Conservation (phyloP, 1,140 invertebrate genomes). For the Oncopodura yosiiana region DNA sequence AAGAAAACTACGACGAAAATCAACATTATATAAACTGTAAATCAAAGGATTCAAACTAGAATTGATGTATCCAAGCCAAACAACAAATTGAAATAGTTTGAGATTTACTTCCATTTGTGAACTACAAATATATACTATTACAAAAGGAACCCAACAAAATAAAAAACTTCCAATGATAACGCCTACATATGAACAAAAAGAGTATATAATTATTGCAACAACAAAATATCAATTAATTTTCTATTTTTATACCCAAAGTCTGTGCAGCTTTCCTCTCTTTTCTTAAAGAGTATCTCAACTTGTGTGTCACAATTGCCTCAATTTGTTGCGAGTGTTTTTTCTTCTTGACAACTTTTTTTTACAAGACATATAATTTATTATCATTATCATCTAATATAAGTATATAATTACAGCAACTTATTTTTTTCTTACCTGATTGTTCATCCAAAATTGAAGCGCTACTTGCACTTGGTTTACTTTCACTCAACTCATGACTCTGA, state of each 20-base stretch:
- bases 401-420: too few relatives aligned
- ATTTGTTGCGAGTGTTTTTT: slow-evolving; percentile 6
- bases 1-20: too few relatives aligned
- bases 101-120: too few relatives aligned
- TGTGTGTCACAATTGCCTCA: slow-evolving; percentile 81
- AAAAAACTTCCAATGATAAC: slow-evolving; percentile 79
- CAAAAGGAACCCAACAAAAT: slow-evolving; percentile 79
- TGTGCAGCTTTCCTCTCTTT: slow-evolving; percentile 83
- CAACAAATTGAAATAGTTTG: slow-evolving; percentile 70
- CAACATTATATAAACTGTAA: slow-evolving; percentile 88
- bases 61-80: slow-evolving; percentile 80
- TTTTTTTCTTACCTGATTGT: background rate
- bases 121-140: slow-evolving; percentile 94
- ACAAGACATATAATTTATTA: background rate
- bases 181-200: too few relatives aligned
- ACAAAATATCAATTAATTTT: too few relatives aligned
- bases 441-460: too few relatives aligned
- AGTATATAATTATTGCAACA: too few relatives aligned
- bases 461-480: background rate
- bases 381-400: too few relatives aligned
- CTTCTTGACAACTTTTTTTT: background rate
- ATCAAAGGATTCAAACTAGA: slow-evolving; percentile 91
- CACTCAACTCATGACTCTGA: background rate
- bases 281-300: slow-evolving; percentile 79
- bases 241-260: slow-evolving; percentile 80